phyloP scores from a whole-genome alignment of 2,797 vertebrate species.

The Gorsachius magnificus region DNA sequence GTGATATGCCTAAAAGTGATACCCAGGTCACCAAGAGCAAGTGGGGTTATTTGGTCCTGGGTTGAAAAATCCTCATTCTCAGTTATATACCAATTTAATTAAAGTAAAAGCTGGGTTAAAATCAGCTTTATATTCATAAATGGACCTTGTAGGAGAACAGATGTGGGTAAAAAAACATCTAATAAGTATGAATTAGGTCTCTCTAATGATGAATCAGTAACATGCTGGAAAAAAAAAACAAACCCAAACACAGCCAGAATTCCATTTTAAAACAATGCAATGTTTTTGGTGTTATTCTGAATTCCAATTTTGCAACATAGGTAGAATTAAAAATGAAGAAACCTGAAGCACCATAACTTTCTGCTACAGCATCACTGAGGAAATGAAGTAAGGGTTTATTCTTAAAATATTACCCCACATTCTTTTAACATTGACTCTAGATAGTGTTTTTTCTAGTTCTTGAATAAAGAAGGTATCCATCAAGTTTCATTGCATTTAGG shows the following conservation, averaged over 20 bases:
- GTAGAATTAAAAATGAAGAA: neutral
- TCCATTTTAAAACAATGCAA: neutral
- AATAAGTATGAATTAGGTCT: neutral
- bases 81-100: neutral
- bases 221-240: neutral
- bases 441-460: neutral
- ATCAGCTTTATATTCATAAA: neutral
- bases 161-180: accelerated
- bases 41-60: neutral
- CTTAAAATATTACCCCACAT: neutral
- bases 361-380: neutral
- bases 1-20: neutral
- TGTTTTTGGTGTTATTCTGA: neutral
- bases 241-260: neutral
- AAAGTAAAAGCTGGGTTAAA: neutral
- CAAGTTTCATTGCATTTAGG: neutral
- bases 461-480: neutral
- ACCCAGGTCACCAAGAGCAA: neutral
- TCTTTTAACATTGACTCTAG: neutral
- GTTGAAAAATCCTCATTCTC: neutral
- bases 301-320: neutral
- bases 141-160: neutral
- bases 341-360: neutral
- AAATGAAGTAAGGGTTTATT: neutral
- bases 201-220: neutral